These are phyloP conservation scores for Montipora cactus DNA, from an alignment of 64 coral and sea anemone species.

Conservation along the genomic window DNA sequence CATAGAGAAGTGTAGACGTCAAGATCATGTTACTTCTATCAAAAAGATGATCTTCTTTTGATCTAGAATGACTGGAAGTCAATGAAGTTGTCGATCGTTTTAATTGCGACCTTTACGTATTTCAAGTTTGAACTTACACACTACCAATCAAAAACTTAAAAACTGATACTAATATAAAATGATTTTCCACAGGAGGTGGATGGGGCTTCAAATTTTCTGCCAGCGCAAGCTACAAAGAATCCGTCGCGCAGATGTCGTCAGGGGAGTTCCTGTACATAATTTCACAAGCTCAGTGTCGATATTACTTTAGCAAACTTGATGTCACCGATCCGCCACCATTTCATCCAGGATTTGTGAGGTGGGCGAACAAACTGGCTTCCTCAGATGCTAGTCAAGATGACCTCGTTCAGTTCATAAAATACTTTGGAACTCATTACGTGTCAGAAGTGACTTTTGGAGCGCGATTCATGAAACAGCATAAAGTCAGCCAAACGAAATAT, in stretches of 20 bases:
- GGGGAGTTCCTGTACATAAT: conserved; percentile 57
- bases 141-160: background rate
- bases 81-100: background rate
- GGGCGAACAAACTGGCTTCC: conserved; percentile 4
- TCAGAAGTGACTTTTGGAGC: conserved; percentile 54
- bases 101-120: background rate
- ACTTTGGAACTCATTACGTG: conserved; percentile 65
- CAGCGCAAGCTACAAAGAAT: conserved; percentile 64
- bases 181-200: conserved; percentile 35
- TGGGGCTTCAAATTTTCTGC: conserved; percentile 65
- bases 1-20: background rate
- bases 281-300: conserved; percentile 47
- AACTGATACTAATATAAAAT: background rate
- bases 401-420: conserved; percentile 48
- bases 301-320: conserved; percentile 62
- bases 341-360: conserved; percentile 56
- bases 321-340: conserved; percentile 31
- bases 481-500: conserved; percentile 38
- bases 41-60: too few relatives aligned
- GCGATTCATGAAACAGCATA: conserved; percentile 55
- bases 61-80: background rate
- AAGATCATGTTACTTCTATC: background rate
- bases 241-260: conserved; percentile 17
- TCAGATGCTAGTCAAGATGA: background rate
- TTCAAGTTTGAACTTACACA: background rate